A percentile compares a stretch with the other conserved stretches of the same genome.
phyloP scores from a whole-genome alignment of 2,888 invertebrate species.

The Aphodius granarius region DNA sequence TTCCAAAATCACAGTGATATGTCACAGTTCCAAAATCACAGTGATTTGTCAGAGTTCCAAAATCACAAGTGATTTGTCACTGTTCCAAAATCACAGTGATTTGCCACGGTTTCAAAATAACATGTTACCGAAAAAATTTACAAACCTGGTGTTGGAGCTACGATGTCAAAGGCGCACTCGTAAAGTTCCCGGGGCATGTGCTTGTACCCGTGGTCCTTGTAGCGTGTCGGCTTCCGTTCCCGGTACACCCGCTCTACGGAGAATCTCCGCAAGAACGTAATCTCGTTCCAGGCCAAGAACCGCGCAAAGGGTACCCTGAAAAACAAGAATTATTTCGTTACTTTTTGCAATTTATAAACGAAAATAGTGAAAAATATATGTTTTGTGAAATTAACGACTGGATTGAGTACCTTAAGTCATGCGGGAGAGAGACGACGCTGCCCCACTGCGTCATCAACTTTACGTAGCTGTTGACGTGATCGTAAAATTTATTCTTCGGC shows the following conservation, averaged over 20 bases:
- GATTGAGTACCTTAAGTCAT: constrained; percentile 68
- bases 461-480: constrained; percentile 65
- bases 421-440: constrained; percentile 80
- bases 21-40: constrained; percentile 5
- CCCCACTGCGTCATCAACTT: constrained; percentile 87
- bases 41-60: background rate
- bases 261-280: constrained; percentile 80
- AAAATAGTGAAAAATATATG: background rate
- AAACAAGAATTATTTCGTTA: constrained; percentile 19
- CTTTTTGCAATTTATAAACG: background rate
- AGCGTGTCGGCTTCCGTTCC: constrained; percentile 62
- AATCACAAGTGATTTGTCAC: background rate
- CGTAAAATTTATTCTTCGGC: constrained; percentile 68
- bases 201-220: constrained; percentile 58
- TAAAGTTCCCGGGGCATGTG: constrained; percentile 87
- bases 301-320: constrained; percentile 74
- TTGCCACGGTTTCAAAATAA: background rate
- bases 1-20: background rate
- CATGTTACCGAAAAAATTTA: background rate
- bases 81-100: background rate
- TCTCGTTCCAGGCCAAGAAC: constrained; percentile 78
- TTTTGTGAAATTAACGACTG: too few species aligned
- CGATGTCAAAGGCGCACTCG: constrained; percentile 93
- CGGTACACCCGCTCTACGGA: constrained; percentile 85
- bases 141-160: constrained; percentile 70